A percentile compares a stretch with the other conserved stretches of the same genome.
phyloP scores from a whole-genome alignment of 1,140 invertebrate species.

The Globodera rostochiensis region DNA sequence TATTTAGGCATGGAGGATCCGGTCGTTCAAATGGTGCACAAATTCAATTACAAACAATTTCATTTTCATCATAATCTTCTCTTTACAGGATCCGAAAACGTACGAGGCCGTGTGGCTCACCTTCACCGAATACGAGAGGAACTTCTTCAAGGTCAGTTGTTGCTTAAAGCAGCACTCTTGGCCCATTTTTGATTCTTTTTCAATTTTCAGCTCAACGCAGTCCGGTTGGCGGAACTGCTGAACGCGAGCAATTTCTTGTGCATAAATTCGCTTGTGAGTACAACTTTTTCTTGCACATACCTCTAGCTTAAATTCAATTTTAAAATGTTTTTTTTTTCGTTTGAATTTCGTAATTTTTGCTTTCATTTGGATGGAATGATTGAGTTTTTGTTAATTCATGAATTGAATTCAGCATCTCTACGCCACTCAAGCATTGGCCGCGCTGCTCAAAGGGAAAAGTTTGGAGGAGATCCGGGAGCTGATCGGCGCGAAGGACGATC shows the following conservation, averaged over 20 bases:
- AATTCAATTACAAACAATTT: neutral
- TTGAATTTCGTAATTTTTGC: conserved; percentile 8
- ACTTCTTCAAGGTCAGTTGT: conserved; percentile 28
- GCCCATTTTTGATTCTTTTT: neutral
- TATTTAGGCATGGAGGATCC: conserved; percentile 13
- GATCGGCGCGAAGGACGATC: conserved; percentile 25
- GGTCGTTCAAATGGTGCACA: neutral
- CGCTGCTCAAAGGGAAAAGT: conserved; percentile 18
- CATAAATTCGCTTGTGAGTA: neutral
- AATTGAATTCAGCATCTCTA: conserved; percentile 25
- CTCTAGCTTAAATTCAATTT: too few species aligned
- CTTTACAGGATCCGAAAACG: conserved; percentile 24
- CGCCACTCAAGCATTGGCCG: conserved; percentile 18
- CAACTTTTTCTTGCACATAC: neutral
- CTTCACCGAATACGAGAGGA: conserved; percentile 31
- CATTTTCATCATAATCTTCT: neutral
- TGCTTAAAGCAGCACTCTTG: neutral
- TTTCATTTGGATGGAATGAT: conserved; percentile 10
- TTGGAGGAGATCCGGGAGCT: conserved; percentile 31
- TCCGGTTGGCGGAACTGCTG: conserved; percentile 16
- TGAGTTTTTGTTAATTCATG: too few species aligned
- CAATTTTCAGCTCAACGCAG: neutral
- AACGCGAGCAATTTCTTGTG: neutral
- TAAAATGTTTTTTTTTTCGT: neutral
- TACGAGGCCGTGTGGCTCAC: conserved; percentile 24